Percentiles rank a stretch among this genome's conserved stretches.
phyloP scores from a whole-genome alignment of 2,113 vertebrate species.

The Myotis yumanensis region DNA sequence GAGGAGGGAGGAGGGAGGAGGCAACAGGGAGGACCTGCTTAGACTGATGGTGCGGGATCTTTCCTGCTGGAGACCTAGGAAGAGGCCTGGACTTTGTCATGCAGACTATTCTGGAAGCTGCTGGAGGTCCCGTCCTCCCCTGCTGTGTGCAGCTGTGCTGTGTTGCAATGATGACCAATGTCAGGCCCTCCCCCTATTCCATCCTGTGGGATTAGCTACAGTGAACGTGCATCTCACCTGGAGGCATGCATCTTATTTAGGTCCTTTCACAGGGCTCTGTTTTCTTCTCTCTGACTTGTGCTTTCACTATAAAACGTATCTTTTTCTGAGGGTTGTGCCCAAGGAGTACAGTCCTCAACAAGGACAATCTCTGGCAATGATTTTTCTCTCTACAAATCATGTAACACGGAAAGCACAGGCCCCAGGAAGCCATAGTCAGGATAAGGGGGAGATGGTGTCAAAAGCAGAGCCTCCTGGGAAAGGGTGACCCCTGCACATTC shows the following conservation, averaged over 20 bases:
- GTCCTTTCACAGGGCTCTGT: background rate
- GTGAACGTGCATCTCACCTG: background rate
- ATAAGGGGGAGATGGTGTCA: background rate
- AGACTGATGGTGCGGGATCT: background rate
- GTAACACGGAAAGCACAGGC: background rate
- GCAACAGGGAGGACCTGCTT: accelerated
- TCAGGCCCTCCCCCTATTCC: background rate
- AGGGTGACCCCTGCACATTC: accelerated
- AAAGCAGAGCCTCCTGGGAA: background rate
- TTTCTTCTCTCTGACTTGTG: background rate
- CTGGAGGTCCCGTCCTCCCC: too few relatives aligned
- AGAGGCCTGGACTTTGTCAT: too few relatives aligned
- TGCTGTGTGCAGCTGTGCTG: too few relatives aligned
- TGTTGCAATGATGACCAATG: accelerated
- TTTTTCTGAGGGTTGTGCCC: background rate
- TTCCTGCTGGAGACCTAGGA: background rate
- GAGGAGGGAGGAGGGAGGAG: too few relatives aligned
- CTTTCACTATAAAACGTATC: background rate
- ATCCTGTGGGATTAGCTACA: too few relatives aligned
- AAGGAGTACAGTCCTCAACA: background rate
- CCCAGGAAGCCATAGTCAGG: background rate
- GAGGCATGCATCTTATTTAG: background rate
- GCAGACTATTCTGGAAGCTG: background rate
- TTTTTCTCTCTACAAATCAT: background rate
- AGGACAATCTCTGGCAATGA: slow-evolving; percentile 17